Percentiles rank a stretch among this genome's conserved stretches.
Evolutionary conservation across 2,797 vertebrate species (phyloP).

Genomic region (Schizothorax lantsangensis): DNA sequence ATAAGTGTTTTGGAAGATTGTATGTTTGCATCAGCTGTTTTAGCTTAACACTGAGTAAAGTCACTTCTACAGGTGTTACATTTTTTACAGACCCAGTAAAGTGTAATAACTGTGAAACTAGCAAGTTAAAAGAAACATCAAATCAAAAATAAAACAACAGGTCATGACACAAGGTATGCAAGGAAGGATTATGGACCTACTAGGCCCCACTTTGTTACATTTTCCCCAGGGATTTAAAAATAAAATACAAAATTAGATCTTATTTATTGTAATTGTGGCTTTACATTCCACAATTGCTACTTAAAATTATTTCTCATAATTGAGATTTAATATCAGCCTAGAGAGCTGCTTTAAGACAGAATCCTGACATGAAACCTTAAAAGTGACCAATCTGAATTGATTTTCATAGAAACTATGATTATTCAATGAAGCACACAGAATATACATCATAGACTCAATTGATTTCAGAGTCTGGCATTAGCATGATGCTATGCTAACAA

Average conservation of each 20-base stretch:
- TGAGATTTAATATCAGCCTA: neutral
- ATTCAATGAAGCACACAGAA: neutral
- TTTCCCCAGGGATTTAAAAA: neutral
- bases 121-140: constrained; percentile 30
- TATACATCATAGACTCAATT: neutral
- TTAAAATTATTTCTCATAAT: neutral
- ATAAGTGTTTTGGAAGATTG: neutral
- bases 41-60: constrained; percentile 15
- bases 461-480: neutral
- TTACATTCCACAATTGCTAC: neutral
- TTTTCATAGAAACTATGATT: neutral
- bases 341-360: neutral
- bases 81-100: constrained; percentile 23
- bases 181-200: neutral
- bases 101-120: constrained; percentile 23
- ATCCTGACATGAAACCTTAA: neutral
- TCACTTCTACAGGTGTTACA: neutral
- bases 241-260: neutral
- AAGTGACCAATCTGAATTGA: neutral
- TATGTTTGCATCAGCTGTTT: constrained; percentile 11
- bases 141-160: constrained; percentile 17
- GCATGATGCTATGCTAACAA: constrained; percentile 4
- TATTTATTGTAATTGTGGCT: neutral
- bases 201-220: neutral
- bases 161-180: constrained; percentile 12